Percentiles rank a stretch among this genome's conserved stretches.
phyloP scores from a whole-genome alignment of 2,888 invertebrate species.

The Epirrhoe alternata region DNA sequence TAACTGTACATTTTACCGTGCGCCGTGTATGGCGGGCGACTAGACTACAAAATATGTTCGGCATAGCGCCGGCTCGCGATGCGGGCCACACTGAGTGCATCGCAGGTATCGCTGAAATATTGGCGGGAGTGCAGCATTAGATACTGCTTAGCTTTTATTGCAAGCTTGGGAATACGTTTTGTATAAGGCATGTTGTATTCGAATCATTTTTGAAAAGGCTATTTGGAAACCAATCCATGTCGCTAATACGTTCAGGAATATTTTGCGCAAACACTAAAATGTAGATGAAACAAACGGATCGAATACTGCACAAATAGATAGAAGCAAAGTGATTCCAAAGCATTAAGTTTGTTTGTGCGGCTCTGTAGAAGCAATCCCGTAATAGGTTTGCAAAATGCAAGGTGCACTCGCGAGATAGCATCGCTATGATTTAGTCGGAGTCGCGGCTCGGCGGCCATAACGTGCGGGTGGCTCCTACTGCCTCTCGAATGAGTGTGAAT shows the following conservation, averaged over 20 bases:
- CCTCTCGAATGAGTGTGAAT: no score
- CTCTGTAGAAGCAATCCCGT: conserved; percentile 5
- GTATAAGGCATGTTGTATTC: not conserved
- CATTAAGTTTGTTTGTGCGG: not conserved
- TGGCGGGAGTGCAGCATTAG: not conserved
- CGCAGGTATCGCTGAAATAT: conserved; percentile 6
- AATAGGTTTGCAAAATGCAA: conserved; percentile 8
- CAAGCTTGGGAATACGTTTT: not conserved
- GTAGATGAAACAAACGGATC: not conserved
- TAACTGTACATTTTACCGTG: not conserved
- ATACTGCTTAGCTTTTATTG: conserved; percentile 1
- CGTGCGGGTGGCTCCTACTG: no score
- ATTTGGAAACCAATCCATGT: no score
- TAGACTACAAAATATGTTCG: conserved; percentile 5
- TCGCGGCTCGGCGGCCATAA: no score
- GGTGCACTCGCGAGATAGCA: conserved; percentile 10
- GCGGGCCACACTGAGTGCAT: conserved; percentile 10
- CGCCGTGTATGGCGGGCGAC: not conserved
- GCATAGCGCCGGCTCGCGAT: not conserved
- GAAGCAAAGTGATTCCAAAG: not conserved
- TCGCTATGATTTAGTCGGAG: conserved; percentile 9
- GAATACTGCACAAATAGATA: not conserved
- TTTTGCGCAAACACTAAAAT: not conserved
- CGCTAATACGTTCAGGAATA: not conserved
- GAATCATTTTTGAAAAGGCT: not conserved